These are phyloP conservation scores for Metalampra italica DNA, from an alignment of 2,888 invertebrate genomes.

Conservation along the genomic window DNA sequence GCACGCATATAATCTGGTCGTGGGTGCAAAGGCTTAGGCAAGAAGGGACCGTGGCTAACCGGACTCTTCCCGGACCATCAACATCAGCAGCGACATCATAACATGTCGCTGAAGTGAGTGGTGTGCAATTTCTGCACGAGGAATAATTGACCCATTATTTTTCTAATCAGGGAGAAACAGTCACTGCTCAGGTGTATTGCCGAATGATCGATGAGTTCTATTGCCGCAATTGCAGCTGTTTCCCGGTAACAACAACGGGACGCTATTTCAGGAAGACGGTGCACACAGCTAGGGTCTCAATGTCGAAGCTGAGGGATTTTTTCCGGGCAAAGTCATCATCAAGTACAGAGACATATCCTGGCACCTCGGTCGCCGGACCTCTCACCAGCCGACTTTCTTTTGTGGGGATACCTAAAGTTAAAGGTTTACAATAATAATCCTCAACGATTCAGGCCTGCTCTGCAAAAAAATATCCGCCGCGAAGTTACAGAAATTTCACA, in stretches of 20 bases:
- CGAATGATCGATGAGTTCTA: constrained; percentile 11
- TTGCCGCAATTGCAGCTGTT: constrained; percentile 10
- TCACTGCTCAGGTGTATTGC: constrained; percentile 9
- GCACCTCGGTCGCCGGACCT: constrained; percentile 9
- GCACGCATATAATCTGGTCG: constrained; percentile 11
- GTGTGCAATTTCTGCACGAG: constrained; percentile 10
- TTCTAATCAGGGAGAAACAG: constrained; percentile 11
- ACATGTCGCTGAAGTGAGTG: constrained; percentile 9
- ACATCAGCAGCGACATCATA: constrained; percentile 1
- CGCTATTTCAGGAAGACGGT: constrained; percentile 11
- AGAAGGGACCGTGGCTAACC: constrained; percentile 2
- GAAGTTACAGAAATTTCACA: constrained; percentile 14
- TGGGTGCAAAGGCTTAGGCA: constrained; percentile 6
- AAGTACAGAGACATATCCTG: constrained; percentile 10
- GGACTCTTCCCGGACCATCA: constrained; percentile 5
- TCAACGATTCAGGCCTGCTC: constrained; percentile 7
- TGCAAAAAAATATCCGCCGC: constrained; percentile 17
- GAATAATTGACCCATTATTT: constrained; percentile 13
- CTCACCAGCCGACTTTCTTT: constrained; percentile 5
- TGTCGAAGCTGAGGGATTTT: constrained; percentile 8
- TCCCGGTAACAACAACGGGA: constrained; percentile 11
- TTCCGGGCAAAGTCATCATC: constrained; percentile 10
- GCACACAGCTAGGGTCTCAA: constrained; percentile 6
- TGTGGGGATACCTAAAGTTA: constrained; percentile 12
- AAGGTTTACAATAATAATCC: constrained; percentile 12